phyloP scores from a whole-genome alignment of 2,888 invertebrate genomes.

The Pristionchus arcanus region DNA sequence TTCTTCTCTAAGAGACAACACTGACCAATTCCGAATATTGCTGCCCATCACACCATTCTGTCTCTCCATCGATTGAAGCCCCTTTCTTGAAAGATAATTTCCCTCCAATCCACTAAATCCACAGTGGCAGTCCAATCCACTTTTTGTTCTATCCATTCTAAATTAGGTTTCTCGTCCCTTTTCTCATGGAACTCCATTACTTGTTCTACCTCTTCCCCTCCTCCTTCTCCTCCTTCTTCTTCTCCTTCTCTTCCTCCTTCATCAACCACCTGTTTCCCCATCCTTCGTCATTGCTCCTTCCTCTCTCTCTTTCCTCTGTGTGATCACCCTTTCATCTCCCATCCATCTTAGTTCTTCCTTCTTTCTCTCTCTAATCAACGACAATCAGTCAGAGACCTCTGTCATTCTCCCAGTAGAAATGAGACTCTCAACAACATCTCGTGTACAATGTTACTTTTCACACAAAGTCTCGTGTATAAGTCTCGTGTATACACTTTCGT shows the following conservation, averaged over 20 bases:
- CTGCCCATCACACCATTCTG: neutral
- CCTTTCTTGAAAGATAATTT: neutral
- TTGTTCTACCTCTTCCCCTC: neutral
- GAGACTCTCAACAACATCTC: neutral
- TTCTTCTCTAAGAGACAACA: neutral
- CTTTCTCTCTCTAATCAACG: neutral
- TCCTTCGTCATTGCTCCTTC: slow-evolving; percentile 29
- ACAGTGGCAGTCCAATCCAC: neutral
- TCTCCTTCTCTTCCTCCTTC: slow-evolving; percentile 20
- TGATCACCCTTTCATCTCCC: slow-evolving; percentile 25
- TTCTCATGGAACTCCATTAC: slow-evolving; percentile 32
- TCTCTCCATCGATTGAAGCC: neutral
- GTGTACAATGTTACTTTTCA: neutral
- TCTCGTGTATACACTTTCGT: too few relatives aligned
- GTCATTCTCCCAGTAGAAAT: neutral
- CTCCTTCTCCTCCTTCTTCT: neutral
- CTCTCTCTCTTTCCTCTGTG: neutral
- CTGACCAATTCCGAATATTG: neutral
- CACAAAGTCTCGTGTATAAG: too few relatives aligned
- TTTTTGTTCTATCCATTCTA: slow-evolving; percentile 13
- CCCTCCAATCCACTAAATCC: neutral
- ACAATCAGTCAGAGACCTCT: neutral
- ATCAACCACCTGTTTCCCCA: slow-evolving; percentile 28
- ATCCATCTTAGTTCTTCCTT: slow-evolving; percentile 38
- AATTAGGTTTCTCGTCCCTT: neutral